Evolutionary conservation across 2,888 invertebrate species (phyloP), one percentile per base, ranked within the genome.

Genomic region (Drosophila cognata): DNA sequence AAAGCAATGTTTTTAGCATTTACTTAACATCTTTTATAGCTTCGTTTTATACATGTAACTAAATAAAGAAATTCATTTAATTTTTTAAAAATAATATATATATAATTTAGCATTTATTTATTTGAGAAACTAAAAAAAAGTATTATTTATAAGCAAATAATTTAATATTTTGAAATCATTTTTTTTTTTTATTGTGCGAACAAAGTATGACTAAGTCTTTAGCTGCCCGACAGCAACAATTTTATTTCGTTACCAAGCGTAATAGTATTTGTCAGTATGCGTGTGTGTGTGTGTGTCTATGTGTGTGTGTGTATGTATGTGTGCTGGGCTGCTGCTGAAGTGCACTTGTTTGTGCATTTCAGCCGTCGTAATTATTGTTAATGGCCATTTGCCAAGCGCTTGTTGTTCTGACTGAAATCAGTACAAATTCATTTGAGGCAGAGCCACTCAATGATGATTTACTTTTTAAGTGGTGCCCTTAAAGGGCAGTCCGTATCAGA

Each of bases 331-430:
- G 77, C 53, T 52, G 48, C 56, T 79, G 65, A 75, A 89, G 90
- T 81, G 71, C 79, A 72, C 89, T 89, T 89, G 89, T 68, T 82
- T 80, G 87, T 90, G 73, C 66, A 79, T 75, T 90, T 86, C 90
- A 70, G 86, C 85, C 87, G 80, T 88, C 88, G 85, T 90, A 87
- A 89, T 87, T 90, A 89, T 90, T 82, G 88, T 87, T 90, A 90
- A 87, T 87, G 87, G 81, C 79, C 88, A 82, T 89, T 85, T 89
- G 79, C 65, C 61, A 67, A 75, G 74, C 68, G 66, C 58, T 74
- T 67, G 68, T 79, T 78, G 70, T 74, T 61, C 70, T 61, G 66
- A 29, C 59, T 59, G 59, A 62, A 76, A 71, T 67, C 77, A 61
- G 58, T 67, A 69, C 68, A 77, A 68, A 72, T 73, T 65, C 65